phyloP scores from a whole-genome alignment of 2,797 vertebrate species.

The Erpetoichthys calabaricus region DNA sequence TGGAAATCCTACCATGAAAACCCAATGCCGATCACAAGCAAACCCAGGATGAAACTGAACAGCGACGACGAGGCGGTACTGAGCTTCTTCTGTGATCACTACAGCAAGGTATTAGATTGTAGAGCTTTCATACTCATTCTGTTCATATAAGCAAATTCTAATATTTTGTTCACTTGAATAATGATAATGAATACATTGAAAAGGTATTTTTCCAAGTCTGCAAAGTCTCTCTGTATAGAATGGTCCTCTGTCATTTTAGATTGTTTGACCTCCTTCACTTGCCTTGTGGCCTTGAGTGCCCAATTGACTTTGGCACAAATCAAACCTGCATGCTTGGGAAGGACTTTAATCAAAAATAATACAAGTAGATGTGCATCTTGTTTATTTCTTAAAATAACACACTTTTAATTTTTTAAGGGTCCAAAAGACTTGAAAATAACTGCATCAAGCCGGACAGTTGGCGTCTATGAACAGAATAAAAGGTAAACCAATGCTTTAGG shows the following conservation, averaged over 20 bases:
- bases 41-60: constrained; percentile 67
- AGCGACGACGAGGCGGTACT: constrained; percentile 73
- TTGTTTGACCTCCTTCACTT: neutral
- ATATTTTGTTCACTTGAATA: too few relatives aligned
- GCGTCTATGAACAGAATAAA: constrained; percentile 61
- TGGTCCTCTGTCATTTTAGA: neutral
- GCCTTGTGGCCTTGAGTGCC: too few relatives aligned
- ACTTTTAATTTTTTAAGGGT: constrained; percentile 35
- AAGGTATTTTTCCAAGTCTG: neutral
- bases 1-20: constrained; percentile 75
- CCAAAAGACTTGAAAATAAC: constrained; percentile 73
- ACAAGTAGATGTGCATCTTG: too few relatives aligned
- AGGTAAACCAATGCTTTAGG: constrained; percentile 46
- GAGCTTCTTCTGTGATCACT: constrained; percentile 80
- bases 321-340: too few relatives aligned
- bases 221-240: neutral
- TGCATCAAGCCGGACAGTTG: constrained; percentile 38
- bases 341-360: too few relatives aligned
- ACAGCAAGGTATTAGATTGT: constrained; percentile 62
- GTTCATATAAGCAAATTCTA: too few relatives aligned
- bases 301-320: too few relatives aligned
- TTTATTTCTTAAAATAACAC: neutral
- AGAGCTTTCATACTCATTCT: too few relatives aligned
- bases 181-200: too few relatives aligned
- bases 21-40: constrained; percentile 49